Evolutionary conservation across 2,888 invertebrate genomes (phyloP).

Genomic region (Apamea monoglypha): DNA sequence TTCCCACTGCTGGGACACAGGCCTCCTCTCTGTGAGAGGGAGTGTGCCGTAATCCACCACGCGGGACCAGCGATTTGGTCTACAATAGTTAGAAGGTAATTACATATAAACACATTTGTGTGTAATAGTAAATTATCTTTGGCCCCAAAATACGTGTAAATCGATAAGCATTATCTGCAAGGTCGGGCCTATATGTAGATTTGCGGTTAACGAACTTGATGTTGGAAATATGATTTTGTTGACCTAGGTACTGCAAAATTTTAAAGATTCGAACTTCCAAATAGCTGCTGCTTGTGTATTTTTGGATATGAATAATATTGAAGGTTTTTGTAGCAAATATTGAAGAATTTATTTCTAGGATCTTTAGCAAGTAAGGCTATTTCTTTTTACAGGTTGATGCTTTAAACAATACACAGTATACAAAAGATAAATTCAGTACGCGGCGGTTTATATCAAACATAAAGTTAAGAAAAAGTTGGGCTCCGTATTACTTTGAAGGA

Average conservation of each 20-base stretch:
- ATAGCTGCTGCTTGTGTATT: neutral
- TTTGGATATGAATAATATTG: neutral
- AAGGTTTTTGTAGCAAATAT: neutral
- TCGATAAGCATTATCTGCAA: constrained; percentile 35
- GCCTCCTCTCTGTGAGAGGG: neutral
- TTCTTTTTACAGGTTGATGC: neutral
- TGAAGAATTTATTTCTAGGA: neutral
- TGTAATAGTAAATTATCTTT: constrained; percentile 14
- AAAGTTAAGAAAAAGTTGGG: no score
- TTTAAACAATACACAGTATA: neutral
- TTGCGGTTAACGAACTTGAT: constrained; percentile 38
- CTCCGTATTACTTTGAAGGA: no score
- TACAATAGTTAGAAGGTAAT: neutral
- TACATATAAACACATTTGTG: neutral
- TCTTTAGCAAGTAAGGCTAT: neutral
- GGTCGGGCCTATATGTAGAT: neutral
- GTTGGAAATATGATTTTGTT: neutral
- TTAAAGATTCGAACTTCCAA: neutral
- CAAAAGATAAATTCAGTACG: no score
- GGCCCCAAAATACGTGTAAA: constrained; percentile 16
- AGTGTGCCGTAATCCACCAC: neutral
- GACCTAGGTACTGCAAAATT: constrained; percentile 73
- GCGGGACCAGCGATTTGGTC: neutral
- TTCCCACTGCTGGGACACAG: neutral
- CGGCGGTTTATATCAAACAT: no score